Base-by-base conservation (phyloP, 2,797 vertebrate species). In the Xiphophorus birchmanni region DNA sequence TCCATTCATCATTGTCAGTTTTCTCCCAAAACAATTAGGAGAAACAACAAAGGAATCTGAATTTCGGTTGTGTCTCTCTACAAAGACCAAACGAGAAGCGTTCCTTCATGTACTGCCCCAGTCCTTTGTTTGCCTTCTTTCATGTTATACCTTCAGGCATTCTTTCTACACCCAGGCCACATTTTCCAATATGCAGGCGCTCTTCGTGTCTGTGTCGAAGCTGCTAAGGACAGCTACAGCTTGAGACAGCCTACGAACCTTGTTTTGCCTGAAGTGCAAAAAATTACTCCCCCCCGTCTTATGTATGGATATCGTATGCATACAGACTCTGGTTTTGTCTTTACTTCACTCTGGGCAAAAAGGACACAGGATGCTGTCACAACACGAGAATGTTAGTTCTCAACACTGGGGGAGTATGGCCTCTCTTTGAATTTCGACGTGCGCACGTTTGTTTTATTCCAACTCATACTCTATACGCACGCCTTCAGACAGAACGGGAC, bases 361-460 rank as follows among this genome's bases (percentile, higher is more conserved):
- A 73, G 32, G 37, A 56, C 47, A 23, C 23, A 37, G 77, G 48
- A 58, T 71, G 73, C 40, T 76, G 83, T 80, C 83, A 78, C 72
- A 56, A 81, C 82, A 84, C 48, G 26, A 84, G 67, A 40, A 72
- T 81, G 74, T 74, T 81, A 40, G 44, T 74, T 86, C 84, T 77
- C 72, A 79, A 72, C 74, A 9, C 45, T 2, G 72, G 47, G 79
- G 77, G 35, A 82, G 75, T 75, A 13, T 21, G 6, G 83, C 80
- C 74, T 40, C 73, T 80, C 71, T 86, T 82, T 86, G 79, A 86
- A 74, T 88, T 69, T 63, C 63, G n/a, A 58, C 2, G 32, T 29
- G 82, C 21, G 76, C 2, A 13, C n/a, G 2, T 90, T 90, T 88
- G 88, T 93, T 91, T 88, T 89, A 89, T 91, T 89, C 86, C 86